Base-by-base conservation (phyloP, 1,140 invertebrate species). In the Streblospio benedicti region DNA sequence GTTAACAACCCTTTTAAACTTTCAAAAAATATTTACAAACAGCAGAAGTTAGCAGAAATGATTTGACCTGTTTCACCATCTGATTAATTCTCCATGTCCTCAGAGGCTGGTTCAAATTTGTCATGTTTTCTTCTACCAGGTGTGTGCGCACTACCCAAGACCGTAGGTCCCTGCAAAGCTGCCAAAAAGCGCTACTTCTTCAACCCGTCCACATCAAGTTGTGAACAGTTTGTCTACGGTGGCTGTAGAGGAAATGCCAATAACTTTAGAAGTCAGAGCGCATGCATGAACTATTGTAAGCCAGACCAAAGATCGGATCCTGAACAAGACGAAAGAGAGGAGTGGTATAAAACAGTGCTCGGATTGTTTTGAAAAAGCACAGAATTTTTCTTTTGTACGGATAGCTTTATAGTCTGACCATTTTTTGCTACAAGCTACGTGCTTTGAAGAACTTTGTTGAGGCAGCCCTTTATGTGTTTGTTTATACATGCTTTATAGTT, bases 161-260 rank as follows among this genome's bases (percentile, higher is more conserved):
- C 38, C 32, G 41, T 16, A 35, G 58, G 58, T 41, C 49, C 49
- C 30, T 60, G 58, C 27, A 35, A 30, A 12, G 51, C 31, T 23
- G 54, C 23, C 16, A 35, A 51, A 20, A 38, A 27, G n/a, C 49
- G 58, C 20, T 69, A 61, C 62, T 57, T 64, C 58, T 69, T 58
- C 58, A 62, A 64, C 54, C 49, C 38, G 0, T 18, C 4, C 2
- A 61, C 33, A 35, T 47, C 55, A 3, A 6, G 35, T 12, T 69
- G 68, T 41, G 50, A 60, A 14, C 47, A 45, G 32, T 69, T 69
- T 50, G 63, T 61, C 59, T 68, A 64, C 44, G 66, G 68, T 38
- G 67, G 67, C 28, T 69, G 68, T 45, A 41, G 59, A 16, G 68
- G 67, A 52, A 67, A 69, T 59, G 50, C 31, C 18, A 69, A 69